phyloP scores from a whole-genome alignment of 2,113 vertebrate species.

The Piaya cayana region DNA sequence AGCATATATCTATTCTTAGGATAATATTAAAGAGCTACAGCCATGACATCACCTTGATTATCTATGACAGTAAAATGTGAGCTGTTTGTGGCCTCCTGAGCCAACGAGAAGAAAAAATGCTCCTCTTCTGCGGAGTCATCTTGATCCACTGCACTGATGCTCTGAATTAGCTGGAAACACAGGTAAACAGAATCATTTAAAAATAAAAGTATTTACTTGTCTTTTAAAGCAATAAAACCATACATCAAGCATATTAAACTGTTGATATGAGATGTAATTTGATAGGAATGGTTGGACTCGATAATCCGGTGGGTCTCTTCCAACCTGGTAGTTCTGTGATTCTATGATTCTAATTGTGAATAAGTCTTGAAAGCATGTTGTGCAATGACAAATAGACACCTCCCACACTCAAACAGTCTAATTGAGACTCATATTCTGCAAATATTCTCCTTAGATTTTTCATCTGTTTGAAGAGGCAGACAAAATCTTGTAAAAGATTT shows the following conservation, averaged over 20 bases:
- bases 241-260: not conserved
- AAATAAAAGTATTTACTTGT: not conserved
- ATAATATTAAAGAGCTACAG: not conserved
- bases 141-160: slow-evolving; percentile 86
- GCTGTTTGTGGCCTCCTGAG: slow-evolving; percentile 77
- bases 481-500: not conserved
- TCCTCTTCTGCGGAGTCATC: slow-evolving; percentile 84
- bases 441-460: not conserved
- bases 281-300: no score
- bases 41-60: slow-evolving; percentile 82
- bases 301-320: no score
- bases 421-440: not conserved
- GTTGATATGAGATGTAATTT: not conserved
- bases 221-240: not conserved
- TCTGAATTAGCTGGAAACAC: slow-evolving; percentile 83
- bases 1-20: not conserved
- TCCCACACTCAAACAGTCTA: not conserved
- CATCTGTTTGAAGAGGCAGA: not conserved
- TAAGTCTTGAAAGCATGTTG: not conserved
- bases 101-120: slow-evolving; percentile 85
- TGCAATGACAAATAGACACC: not conserved
- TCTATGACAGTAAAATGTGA: slow-evolving; percentile 87
- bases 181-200: not conserved
- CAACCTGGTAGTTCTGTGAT: no score
- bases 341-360: no score